Evolutionary conservation across 1,140 invertebrate genomes (phyloP), one percentile per base, ranked within the genome.

Genomic region (Bombus difficillimus): DNA sequence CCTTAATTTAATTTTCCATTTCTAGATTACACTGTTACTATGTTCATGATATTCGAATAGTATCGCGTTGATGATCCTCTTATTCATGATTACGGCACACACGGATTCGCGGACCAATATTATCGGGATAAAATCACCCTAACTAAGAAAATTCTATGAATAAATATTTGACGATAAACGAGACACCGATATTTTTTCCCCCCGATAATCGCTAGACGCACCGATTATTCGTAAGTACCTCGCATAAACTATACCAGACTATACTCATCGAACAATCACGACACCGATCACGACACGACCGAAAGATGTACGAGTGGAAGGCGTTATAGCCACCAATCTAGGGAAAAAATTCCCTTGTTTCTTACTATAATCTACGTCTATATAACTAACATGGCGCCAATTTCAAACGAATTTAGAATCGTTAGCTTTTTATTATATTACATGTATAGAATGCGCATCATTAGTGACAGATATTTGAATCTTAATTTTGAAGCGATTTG

Each of bases 1-100:
- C 37, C 59, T 81, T 85, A 85, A 85, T 85, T 85, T 81, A 85
- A 85, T 85, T 85, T 81, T 81, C 84, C 84, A 85, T 81, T 75
- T 85, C 83, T 85, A 75, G 81, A 85, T 85, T 75, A 81, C 84
- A 85, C 84, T 66, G 79, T 73, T 85, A 81, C 84, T 85, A 85
- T 68, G 79, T 85, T 85, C 78, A 85, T 81, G 84, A 81, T 81
- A 74, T 73, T 85, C 84, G 37, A 68, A 41, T 39, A 68, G 22
- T 75, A n/a, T 85, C 79, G 71, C 69, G 84, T 22, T 81, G 43
- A 74, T 71, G 83, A 85, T 74, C 37, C 71, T 85, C 47, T 68
- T 81, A 85, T 75, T 68, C 84, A 85, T 85, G 84, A 81, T 85
- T 80, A 72, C 68, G 34, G 77, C 37, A 59, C 68, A 47, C 57